Evolutionary conservation across 2,797 vertebrate species (phyloP), one percentile per base, ranked within the genome.

Genomic region (Lepus townsendii): DNA sequence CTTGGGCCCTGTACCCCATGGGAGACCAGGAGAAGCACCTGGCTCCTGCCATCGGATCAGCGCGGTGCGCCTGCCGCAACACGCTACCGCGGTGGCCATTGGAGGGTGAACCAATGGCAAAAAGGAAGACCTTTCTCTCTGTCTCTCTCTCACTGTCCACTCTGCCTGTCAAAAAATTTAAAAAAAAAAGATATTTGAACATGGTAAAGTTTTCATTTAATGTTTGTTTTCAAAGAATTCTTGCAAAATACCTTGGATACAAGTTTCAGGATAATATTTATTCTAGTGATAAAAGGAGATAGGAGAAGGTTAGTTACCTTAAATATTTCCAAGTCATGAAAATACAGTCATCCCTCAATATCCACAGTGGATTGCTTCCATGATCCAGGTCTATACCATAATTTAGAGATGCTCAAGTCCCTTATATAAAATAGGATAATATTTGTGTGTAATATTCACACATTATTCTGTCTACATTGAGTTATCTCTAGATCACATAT

Each of bases 161-260:
- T 35, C 35, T 35, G 35, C 35, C 35, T 35, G 35, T 35, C 35
- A 35, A 35, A 35, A 35, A 35, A 35, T 35, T 35, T 3, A 35
- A 35, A 35, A 35, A 35, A 35, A 35, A 35, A 93, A 60, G 52
- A n/a, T 77, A n/a, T 52, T 26, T 83, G 16, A 42, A 50, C 13
- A 68, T 86, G 20, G 12, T 42, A 42, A 91, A 30, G 0, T 90
- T 93, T 86, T 85, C 7, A 69, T 47, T 88, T 82, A 82, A 52
- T 35, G 5, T 63, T 92, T 16, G 16, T 73, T 91, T 88, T 92
- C 65, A 75, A 90, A 30, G 9, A 90, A 71, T 80, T 88, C 3
- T 87, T n/a, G 47, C 27, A 16, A 88, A 72, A 83, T 57, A 32
- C 16, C 20, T 88, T 19, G 38, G 14, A 47, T 57, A 5, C 60